A percentile compares a stretch with the other conserved stretches of the same genome.
Evolutionary conservation across 2,888 invertebrate species (phyloP).

Genomic region (Enoplolaimus lenunculus): DNA sequence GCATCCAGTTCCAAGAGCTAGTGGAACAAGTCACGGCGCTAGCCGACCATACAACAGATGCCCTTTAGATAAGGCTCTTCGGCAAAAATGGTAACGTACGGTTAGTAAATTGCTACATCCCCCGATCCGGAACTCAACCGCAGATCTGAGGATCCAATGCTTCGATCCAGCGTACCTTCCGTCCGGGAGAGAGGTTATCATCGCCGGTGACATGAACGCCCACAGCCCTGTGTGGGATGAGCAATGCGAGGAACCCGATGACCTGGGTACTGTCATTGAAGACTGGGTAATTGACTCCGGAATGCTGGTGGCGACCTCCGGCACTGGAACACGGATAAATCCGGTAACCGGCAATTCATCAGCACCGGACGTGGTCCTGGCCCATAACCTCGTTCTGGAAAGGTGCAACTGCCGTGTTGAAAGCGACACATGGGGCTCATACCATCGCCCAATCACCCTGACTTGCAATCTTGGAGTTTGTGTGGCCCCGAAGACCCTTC

Average conservation of each 20-base stretch:
- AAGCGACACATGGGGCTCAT: neutral
- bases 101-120: conserved; percentile 2
- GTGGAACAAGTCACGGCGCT: neutral
- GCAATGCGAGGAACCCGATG: neutral
- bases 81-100: neutral
- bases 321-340: neutral
- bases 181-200: neutral
- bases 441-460: neutral
- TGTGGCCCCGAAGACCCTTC: neutral
- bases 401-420: neutral
- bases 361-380: neutral
- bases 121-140: neutral
- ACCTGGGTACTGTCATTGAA: neutral
- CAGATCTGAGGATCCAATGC: neutral
- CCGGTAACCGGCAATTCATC: neutral
- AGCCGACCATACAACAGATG: neutral
- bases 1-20: neutral
- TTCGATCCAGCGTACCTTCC: neutral
- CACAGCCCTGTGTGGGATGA: conserved; percentile 2
- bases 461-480: neutral
- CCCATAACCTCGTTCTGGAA: neutral
- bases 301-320: neutral
- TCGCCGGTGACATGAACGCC: neutral
- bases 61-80: neutral
- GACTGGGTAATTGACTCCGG: neutral